Base-by-base conservation (phyloP, 2,797 vertebrate genomes). In the Selene dorsalis region DNA sequence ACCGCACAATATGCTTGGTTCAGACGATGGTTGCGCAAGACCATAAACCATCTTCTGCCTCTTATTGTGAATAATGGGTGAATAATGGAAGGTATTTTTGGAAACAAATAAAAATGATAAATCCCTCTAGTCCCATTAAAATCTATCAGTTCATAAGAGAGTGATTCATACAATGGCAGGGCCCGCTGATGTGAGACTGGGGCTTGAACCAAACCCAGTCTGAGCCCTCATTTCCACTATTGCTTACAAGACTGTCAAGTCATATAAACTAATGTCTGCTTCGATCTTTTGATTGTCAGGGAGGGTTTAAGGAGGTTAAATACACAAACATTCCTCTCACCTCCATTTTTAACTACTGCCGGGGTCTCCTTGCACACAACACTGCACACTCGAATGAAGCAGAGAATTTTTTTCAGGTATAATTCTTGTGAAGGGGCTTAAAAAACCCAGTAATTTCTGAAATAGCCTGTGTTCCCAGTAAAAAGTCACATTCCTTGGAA, bases 381-480 rank as follows among this genome's bases (percentile, higher is more conserved):
- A 70, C 38, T 58, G n/a, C 28, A 68, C 52, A 32, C 26, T n/a
- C 20, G 55, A 55, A 43, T 17, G 14, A 59, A 66, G 35, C 59
- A 47, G 6, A 24, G 47, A 63, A 43, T 38, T 39, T 22, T 24
- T n/a, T n/a, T 6, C 2, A 28, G 28, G 16, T 50, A 24, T 13
- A 32, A 65, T 11, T 62, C 66, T 47, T 32, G 22, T 35, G 43
- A 64, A 59, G 22, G 41, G 2, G 13, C 35, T 22, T 17, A 38
- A 53, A 35, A 35, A 35, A 35, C 6, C 16, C 32, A 16, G 26
- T 66, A 17, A 41, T 63, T 43, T 41, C 41, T 57, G 20, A 32
- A 72, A 78, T 39, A 35, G 2, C 14, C 8, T 10, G 14, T 5
- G 6, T 56, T 28, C 20, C n/a, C 32, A 58, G 53, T 45, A 68